These are phyloP conservation scores for Ptychoptera contaminata DNA, from an alignment of 2,888 invertebrate species.

Conservation along the genomic window DNA sequence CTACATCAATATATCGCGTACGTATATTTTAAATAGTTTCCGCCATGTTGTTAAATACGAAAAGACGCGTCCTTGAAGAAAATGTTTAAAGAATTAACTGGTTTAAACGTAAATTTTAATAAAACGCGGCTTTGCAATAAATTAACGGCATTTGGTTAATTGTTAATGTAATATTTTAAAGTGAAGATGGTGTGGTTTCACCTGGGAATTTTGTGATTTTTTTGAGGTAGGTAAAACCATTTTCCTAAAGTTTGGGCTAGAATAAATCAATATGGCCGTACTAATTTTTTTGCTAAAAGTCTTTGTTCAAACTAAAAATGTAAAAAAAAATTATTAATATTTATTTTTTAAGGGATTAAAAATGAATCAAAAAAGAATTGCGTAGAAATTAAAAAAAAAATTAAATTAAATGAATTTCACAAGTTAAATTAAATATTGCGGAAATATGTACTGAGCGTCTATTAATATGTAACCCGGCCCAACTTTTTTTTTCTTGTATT, in stretches of 20 bases:
- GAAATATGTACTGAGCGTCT: too few relatives aligned
- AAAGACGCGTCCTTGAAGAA: conserved; percentile 8
- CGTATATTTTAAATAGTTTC: not conserved
- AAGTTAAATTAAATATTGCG: too few relatives aligned
- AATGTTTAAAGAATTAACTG: conserved; percentile 7
- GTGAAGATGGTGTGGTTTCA: conserved; percentile 39
- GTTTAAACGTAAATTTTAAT: conserved; percentile 1
- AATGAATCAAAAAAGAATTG: not conserved
- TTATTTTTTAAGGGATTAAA: not conserved
- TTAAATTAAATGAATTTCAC: too few relatives aligned
- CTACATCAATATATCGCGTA: too few relatives aligned
- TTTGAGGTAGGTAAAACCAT: conserved; percentile 35
- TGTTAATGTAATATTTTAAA: conserved; percentile 28
- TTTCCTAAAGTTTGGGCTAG: too few relatives aligned
- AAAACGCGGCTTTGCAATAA: not conserved
- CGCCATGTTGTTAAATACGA: conserved; percentile 5
- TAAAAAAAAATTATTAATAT: not conserved
- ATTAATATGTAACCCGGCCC: too few relatives aligned
- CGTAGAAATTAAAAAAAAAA: too few relatives aligned
- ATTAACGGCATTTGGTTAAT: too few relatives aligned
- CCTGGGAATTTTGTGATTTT: conserved; percentile 47
- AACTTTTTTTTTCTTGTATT: too few relatives aligned
- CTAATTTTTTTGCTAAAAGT: too few relatives aligned
- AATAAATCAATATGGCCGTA: too few relatives aligned
- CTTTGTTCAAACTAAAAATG: too few relatives aligned